Conservation (phyloP, 2,113 vertebrate genomes). For the Conger conger region DNA sequence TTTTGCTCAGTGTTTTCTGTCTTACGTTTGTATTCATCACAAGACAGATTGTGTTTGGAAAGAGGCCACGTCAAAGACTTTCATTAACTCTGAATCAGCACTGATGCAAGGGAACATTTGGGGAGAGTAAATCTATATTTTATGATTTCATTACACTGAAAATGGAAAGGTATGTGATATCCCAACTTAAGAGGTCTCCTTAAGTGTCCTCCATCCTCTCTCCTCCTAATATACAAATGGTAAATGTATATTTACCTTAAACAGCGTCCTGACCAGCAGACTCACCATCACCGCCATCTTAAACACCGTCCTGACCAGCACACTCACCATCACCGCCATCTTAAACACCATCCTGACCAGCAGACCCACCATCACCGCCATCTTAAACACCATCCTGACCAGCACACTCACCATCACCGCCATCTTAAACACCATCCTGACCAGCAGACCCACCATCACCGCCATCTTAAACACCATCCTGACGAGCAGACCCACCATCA, state of each 20-base stretch:
- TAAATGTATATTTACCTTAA: too few relatives aligned
- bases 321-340: too few relatives aligned
- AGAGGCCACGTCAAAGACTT: constrained; percentile 15
- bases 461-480: too few relatives aligned
- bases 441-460: too few relatives aligned
- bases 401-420: too few relatives aligned
- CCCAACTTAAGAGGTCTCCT: constrained; percentile 3
- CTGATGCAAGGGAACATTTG: background rate
- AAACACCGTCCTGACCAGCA: too few relatives aligned
- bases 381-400: too few relatives aligned
- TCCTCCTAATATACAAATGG: background rate
- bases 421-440: too few relatives aligned
- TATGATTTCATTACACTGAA: constrained; percentile 6
- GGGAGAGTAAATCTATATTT: constrained; percentile 18
- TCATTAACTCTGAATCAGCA: constrained; percentile 3
- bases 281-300: too few relatives aligned
- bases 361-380: background rate
- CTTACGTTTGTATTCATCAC: constrained; percentile 30
- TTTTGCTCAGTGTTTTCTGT: constrained; percentile 21
- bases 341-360: too few relatives aligned
- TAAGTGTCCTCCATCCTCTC: background rate
- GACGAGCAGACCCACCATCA: too few relatives aligned
- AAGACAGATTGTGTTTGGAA: constrained; percentile 28
- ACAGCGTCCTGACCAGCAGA: too few relatives aligned
- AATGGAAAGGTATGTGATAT: constrained; percentile 4